Conservation (phyloP, 2,888 invertebrate genomes). For the Acanthosepion pharaonis region DNA sequence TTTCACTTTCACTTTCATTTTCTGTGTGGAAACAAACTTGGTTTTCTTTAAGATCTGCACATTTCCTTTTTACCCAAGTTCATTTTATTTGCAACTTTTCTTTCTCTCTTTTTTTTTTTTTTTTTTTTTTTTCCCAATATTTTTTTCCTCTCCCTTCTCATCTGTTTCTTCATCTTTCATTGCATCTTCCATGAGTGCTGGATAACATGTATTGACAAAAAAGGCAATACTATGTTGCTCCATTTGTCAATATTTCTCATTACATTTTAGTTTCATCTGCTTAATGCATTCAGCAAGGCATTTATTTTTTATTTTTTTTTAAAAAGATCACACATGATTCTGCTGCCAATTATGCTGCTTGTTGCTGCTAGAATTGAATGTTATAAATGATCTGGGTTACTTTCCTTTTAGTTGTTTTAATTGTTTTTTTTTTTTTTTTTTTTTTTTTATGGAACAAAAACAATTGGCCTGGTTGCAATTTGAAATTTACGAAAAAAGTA, state of each 20-base stretch:
- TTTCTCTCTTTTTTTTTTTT: neutral
- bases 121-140: neutral
- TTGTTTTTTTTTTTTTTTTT: too few species aligned
- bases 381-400: neutral
- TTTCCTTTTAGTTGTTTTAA: too few species aligned
- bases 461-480: too few species aligned
- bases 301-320: neutral
- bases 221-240: neutral
- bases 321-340: neutral
- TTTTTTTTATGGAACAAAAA: too few species aligned
- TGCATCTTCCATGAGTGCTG: constrained; percentile 33
- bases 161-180: neutral
- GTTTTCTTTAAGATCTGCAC: too few species aligned
- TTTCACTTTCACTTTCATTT: too few species aligned
- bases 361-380: neutral
- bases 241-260: neutral
- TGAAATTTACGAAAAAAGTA: too few species aligned
- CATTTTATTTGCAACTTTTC: neutral
- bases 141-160: neutral
- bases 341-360: neutral
- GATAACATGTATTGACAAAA: neutral
- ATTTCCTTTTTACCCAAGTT: neutral
- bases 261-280: neutral
- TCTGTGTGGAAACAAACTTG: too few species aligned
- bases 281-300: neutral